These are phyloP conservation scores for Diaphora mendica DNA, from an alignment of 2,888 invertebrate species.

Conservation along the genomic window DNA sequence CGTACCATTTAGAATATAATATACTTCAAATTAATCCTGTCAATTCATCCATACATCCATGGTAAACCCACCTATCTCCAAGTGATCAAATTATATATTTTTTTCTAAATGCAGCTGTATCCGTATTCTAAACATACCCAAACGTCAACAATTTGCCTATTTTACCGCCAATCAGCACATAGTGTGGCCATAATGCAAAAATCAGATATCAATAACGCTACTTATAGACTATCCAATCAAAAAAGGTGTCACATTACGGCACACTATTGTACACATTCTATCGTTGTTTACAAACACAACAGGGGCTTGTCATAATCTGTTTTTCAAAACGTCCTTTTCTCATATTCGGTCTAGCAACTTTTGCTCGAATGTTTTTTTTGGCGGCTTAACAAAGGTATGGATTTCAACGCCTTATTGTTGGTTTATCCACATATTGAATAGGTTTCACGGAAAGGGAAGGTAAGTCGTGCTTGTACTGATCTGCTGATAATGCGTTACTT, in stretches of 20 bases:
- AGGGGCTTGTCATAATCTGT: conserved; percentile 85
- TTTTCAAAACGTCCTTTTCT: conserved; percentile 79
- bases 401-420: conserved; percentile 85
- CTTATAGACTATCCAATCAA: conserved; percentile 77
- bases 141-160: conserved; percentile 83
- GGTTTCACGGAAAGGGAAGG: conserved; percentile 80
- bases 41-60: conserved; percentile 65
- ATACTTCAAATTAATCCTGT: conserved; percentile 31
- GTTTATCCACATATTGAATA: conserved; percentile 73
- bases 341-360: conserved; percentile 81
- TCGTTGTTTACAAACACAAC: conserved; percentile 85
- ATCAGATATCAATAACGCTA: conserved; percentile 76
- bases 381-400: conserved; percentile 74
- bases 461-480: conserved; percentile 68
- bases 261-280: conserved; percentile 68
- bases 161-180: conserved; percentile 70
- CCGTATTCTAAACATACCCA: conserved; percentile 59
- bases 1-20: conserved; percentile 11
- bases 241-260: conserved; percentile 83
- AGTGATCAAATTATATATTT: conserved; percentile 63
- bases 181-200: conserved; percentile 71
- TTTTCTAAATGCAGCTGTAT: conserved; percentile 70
- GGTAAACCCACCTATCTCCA: conserved; percentile 37
- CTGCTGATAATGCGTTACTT: conserved; percentile 69
- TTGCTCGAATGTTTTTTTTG: conserved; percentile 68